These are phyloP conservation scores for Alectoris magna DNA, from an alignment of 2,797 vertebrate genomes.

Conservation along the genomic window DNA sequence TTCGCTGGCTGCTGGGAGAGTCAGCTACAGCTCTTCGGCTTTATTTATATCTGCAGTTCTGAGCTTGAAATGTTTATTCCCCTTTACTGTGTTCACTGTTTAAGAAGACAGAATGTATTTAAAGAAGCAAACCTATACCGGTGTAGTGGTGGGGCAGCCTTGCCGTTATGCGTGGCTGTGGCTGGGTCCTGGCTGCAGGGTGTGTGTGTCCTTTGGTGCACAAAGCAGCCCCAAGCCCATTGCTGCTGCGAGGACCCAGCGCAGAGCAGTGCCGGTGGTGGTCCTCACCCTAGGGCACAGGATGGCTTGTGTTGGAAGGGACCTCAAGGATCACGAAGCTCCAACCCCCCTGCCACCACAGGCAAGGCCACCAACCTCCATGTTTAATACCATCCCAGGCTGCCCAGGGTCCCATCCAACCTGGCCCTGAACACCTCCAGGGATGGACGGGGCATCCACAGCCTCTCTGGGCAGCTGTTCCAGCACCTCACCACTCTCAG, in stretches of 20 bases:
- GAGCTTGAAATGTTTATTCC: not conserved
- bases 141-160: rapidly evolving
- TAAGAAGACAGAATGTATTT: not conserved
- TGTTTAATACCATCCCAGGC: too few relatives aligned
- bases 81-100: not conserved
- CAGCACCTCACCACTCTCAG: too few relatives aligned
- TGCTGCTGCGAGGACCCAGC: rapidly evolving
- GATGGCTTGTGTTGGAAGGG: too few relatives aligned
- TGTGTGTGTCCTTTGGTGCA: not conserved
- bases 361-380: too few relatives aligned
- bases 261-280: not conserved
- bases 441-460: too few relatives aligned
- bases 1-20: not conserved
- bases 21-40: not conserved
- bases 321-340: too few relatives aligned
- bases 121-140: rapidly evolving
- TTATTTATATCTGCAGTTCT: not conserved
- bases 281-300: too few relatives aligned
- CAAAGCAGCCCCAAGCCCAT: not conserved
- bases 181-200: rapidly evolving
- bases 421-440: too few relatives aligned
- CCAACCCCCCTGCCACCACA: too few relatives aligned
- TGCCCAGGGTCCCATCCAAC: too few relatives aligned
- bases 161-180: rapidly evolving
- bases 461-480: too few relatives aligned